phyloP scores from a whole-genome alignment of 1,140 invertebrate species.

The Cephus cinctus region DNA sequence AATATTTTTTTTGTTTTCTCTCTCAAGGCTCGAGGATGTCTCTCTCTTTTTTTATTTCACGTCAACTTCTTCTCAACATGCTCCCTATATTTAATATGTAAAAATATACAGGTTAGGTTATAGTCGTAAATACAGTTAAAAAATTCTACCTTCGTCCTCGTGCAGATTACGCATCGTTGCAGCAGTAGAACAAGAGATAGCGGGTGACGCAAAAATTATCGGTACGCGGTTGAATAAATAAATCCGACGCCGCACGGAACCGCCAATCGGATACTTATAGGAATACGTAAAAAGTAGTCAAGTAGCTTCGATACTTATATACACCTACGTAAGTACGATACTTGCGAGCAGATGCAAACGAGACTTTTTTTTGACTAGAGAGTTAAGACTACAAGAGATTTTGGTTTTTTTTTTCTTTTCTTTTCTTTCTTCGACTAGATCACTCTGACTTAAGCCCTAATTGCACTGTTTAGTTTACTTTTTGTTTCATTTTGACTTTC shows the following conservation, averaged over 20 bases:
- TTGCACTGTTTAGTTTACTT: slow-evolving; percentile 21
- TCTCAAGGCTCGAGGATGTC: slow-evolving; percentile 32
- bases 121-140: slow-evolving; percentile 47
- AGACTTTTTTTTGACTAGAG: slow-evolving; percentile 25
- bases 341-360: slow-evolving; percentile 22
- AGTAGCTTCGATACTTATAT: too few species aligned
- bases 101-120: slow-evolving; percentile 54
- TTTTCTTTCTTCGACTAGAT: slow-evolving; percentile 22
- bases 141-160: slow-evolving; percentile 35
- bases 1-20: slow-evolving; percentile 25
- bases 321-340: neutral
- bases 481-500: neutral
- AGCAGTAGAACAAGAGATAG: too few species aligned
- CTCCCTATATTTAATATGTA: slow-evolving; percentile 45
- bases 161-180: too few species aligned
- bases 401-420: neutral
- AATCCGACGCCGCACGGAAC: neutral
- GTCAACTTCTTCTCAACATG: slow-evolving; percentile 26
- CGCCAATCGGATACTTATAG: too few species aligned
- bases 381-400: slow-evolving; percentile 15
- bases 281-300: neutral
- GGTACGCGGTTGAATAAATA: neutral
- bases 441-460: slow-evolving; percentile 18
- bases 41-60: too few species aligned
- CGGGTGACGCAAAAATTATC: too few species aligned